Base-by-base conservation (phyloP, 2,113 vertebrate genomes). In the Blennius ocellaris region DNA sequence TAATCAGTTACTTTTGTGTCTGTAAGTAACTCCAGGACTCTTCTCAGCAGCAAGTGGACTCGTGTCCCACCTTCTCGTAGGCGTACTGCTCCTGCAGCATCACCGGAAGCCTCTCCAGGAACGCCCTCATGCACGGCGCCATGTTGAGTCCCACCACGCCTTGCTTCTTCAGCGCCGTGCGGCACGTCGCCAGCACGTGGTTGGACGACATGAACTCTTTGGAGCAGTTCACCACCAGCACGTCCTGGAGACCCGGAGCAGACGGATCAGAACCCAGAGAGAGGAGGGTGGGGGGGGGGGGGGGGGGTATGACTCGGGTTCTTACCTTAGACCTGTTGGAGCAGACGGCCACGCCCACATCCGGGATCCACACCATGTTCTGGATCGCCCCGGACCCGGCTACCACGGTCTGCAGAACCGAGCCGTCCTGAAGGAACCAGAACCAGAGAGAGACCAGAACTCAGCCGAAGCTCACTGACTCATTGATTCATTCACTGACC, bases 1-100 rank as follows among this genome's bases (percentile, higher is more conserved):
- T 30, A 30, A 30, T 30, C 4, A 30, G 21, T 30, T 30, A 30
- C 21, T 30, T 30, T 30, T 30, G 21, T 30, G 21, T 30, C 4
- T 30, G 21, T 30, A 30, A 30, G 21, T 30, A 30, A 30, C 21
- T 30, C 21, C 21, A 30, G 21, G 2, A 30, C 21, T 30, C 21
- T 30, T 30, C 21, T 2, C 21, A 30, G 21, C 21, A 30, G 21
- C 4, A 30, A 30, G 2, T 2, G 21, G 21, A 30, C 21, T 30
- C 21, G 1, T 44, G 9, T 44, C 45, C n/a, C n/a, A 77, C 97
- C 98, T 99, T 99, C 63, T 99, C 98, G 0, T 99, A 99, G 0
- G 94, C 90, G 7, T 98, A 99, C 88, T 99, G 98, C 54, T 99
- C 98, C 94, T 99, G 98, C 85, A 99, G 95, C 96, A 99, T 99